These are phyloP conservation scores for Antigone vipio DNA, from an alignment of 2,113 vertebrate species.

Conservation along the genomic window DNA sequence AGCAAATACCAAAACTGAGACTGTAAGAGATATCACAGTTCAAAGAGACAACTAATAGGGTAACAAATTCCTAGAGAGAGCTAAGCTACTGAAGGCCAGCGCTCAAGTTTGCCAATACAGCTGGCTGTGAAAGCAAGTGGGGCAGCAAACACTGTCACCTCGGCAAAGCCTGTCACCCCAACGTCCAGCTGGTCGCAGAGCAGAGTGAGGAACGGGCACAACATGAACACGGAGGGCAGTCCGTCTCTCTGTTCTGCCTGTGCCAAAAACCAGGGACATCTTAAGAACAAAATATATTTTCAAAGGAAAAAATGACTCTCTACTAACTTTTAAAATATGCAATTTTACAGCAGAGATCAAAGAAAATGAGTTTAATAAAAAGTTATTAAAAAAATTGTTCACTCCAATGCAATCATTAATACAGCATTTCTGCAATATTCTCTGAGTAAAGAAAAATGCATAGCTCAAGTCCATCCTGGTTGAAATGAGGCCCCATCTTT, in stretches of 20 bases:
- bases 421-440: not conserved
- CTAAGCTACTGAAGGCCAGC: not conserved
- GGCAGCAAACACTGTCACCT: not conserved
- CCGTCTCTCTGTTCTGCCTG: not conserved
- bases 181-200: not conserved
- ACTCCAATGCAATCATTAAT: not conserved
- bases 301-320: not conserved
- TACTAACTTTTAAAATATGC: not conserved
- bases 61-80: not conserved
- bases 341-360: not conserved
- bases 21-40: not conserved
- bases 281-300: not conserved
- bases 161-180: not conserved
- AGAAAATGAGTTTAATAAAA: not conserved
- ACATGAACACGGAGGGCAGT: not conserved
- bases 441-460: not conserved
- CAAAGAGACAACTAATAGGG: constrained; percentile 10
- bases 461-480: not conserved
- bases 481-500: not conserved
- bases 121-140: not conserved
- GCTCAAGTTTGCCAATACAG: not conserved
- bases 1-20: constrained; percentile 41
- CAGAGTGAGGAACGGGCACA: not conserved
- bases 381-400: not conserved
- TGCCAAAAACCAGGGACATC: not conserved